phyloP scores from a whole-genome alignment of 1,140 invertebrate genomes.

The Spodoptera litura region DNA sequence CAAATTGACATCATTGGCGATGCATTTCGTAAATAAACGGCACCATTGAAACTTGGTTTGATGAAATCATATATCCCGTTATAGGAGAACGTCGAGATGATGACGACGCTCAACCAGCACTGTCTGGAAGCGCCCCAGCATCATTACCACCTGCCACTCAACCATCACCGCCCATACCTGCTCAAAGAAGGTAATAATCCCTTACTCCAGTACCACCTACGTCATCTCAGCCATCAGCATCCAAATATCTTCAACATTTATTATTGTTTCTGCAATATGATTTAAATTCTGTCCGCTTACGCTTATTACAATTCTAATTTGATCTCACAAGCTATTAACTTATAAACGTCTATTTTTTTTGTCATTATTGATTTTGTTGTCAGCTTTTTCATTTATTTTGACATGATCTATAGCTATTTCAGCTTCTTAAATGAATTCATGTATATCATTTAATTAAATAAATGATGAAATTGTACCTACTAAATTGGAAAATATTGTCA shows the following conservation, averaged over 20 bases:
- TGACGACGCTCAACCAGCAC: slow-evolving; percentile 65
- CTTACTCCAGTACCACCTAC: too few species aligned
- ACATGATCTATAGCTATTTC: neutral
- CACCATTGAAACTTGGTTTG: neutral
- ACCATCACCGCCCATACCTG: slow-evolving; percentile 74
- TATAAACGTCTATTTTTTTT: neutral
- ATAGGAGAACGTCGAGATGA: slow-evolving; percentile 68
- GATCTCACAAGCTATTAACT: neutral
- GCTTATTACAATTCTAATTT: neutral
- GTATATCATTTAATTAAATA: slow-evolving; percentile 15
- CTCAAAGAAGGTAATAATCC: slow-evolving; percentile 75
- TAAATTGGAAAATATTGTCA: slow-evolving; percentile 74
- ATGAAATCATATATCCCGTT: neutral
- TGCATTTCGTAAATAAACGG: too few species aligned
- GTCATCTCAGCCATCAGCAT: neutral
- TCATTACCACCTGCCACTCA: slow-evolving; percentile 75
- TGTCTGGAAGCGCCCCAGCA: slow-evolving; percentile 79
- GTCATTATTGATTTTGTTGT: neutral
- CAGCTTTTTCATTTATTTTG: slow-evolving; percentile 29
- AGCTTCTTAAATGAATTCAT: slow-evolving; percentile 1
- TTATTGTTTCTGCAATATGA: neutral
- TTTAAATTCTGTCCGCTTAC: neutral
- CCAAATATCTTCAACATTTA: neutral
- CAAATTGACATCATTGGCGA: too few species aligned
- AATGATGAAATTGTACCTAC: slow-evolving; percentile 57